Evolutionary conservation across 2,797 vertebrate species (phyloP).

Genomic region (Enteromius thamalakanensis): DNA sequence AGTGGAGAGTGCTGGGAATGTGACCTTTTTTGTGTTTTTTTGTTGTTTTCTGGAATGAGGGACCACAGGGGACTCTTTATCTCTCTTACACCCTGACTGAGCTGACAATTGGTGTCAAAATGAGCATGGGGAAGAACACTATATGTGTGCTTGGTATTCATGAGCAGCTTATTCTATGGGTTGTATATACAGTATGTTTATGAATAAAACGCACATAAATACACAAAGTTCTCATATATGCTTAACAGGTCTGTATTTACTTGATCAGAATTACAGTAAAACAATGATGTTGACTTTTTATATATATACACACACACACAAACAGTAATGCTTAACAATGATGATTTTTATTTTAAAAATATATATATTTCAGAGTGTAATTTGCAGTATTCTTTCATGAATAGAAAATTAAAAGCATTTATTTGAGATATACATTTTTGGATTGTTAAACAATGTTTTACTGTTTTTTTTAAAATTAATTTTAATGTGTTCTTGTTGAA

Average conservation of each 20-base stretch:
- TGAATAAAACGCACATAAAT: not conserved
- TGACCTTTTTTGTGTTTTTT: conserved; percentile 31
- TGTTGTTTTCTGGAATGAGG: conserved; percentile 28
- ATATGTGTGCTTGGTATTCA: not conserved
- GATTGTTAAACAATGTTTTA: not conserved
- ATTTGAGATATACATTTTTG: not conserved
- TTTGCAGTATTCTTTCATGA: not conserved
- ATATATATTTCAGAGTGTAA: not conserved
- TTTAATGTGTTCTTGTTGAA: not conserved
- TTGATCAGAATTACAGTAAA: not conserved
- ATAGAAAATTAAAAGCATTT: not conserved
- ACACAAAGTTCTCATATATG: no score
- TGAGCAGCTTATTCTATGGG: not conserved
- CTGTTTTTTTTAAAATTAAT: not conserved
- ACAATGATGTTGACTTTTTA: not conserved
- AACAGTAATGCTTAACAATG: not conserved
- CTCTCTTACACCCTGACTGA: conserved; percentile 61
- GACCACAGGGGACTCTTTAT: conserved; percentile 40
- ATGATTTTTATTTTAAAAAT: not conserved
- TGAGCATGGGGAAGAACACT: conserved; percentile 52
- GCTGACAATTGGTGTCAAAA: conserved; percentile 66
- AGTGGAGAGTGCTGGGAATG: conserved; percentile 65
- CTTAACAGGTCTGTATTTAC: not conserved
- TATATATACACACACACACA: no score
- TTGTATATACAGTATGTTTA: not conserved